A percentile compares a stretch with the other conserved stretches of the same genome.
These are phyloP conservation scores for Piscicola geometra DNA, from an alignment of 2,888 invertebrate species.

Conservation along the genomic window DNA sequence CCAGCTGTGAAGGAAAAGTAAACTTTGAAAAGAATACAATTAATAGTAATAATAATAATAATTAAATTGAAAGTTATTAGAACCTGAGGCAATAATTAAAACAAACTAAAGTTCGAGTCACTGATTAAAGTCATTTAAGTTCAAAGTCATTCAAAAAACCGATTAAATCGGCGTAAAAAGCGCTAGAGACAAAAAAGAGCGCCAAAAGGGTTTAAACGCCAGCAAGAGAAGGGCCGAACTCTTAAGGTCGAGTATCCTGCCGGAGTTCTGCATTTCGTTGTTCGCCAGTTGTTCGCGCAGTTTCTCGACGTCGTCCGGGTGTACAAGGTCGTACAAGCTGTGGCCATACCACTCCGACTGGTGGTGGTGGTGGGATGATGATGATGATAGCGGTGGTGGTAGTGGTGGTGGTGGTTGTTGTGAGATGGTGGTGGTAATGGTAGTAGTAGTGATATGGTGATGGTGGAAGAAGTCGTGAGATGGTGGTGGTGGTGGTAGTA, in stretches of 20 bases:
- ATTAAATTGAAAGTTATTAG: too few species aligned
- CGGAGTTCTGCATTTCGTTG: conserved; percentile 85
- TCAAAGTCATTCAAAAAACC: not conserved
- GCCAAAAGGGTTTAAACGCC: not conserved
- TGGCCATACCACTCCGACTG: conserved; percentile 93
- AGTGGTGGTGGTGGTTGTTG: too few species aligned
- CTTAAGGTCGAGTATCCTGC: conserved; percentile 90
- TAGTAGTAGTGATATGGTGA: too few species aligned
- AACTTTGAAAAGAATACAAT: not conserved
- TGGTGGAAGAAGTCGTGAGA: too few species aligned
- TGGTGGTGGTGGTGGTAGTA: too few species aligned
- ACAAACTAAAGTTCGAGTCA: too few species aligned
- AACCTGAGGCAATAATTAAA: too few species aligned
- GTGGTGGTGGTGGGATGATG: too few species aligned
- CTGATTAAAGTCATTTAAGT: too few species aligned
- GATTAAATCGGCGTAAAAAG: not conserved
- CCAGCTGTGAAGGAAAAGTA: conserved; percentile 63
- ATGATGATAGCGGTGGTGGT: too few species aligned
- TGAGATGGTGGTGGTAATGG: too few species aligned
- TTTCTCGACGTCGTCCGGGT: conserved; percentile 91
- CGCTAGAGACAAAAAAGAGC: not conserved
- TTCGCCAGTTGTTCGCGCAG: conserved; percentile 94
- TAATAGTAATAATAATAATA: too few species aligned
- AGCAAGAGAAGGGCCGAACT: conserved; percentile 58
- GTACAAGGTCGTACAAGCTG: conserved; percentile 88